Conservation (phyloP, 1,140 invertebrate genomes). For the Parasteatoda tepidariorum region DNA sequence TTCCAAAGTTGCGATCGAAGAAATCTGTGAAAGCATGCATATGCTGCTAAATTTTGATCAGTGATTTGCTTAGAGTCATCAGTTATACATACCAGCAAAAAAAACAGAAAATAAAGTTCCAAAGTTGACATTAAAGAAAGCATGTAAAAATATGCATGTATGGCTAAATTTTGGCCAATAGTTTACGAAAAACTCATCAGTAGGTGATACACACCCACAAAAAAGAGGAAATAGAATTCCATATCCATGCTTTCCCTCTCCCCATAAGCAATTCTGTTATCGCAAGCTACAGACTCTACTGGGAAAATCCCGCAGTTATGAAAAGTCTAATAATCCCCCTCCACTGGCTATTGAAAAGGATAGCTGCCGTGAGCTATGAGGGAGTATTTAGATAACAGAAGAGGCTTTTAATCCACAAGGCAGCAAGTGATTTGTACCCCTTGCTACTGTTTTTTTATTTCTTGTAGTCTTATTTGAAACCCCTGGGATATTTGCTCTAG, state of each 20-base stretch:
- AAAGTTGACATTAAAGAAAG: no score
- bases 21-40: no score
- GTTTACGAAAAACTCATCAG: no score
- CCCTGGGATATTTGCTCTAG: neutral
- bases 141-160: no score
- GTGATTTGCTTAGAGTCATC: no score
- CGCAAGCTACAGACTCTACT: slow-evolving; percentile 20
- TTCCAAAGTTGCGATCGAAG: no score
- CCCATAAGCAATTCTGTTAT: slow-evolving; percentile 32
- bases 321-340: slow-evolving; percentile 54
- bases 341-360: slow-evolving; percentile 10
- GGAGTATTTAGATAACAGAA: slow-evolving; percentile 55
- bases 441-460: slow-evolving; percentile 4
- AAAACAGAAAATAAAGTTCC: no score
- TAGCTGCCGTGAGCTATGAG: neutral
- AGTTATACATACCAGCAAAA: no score
- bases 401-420: slow-evolving; percentile 48
- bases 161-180: no score
- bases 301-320: slow-evolving; percentile 42
- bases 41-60: no score
- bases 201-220: neutral
- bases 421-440: slow-evolving; percentile 43
- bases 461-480: neutral
- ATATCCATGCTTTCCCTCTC: neutral
- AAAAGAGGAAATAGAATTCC: neutral